Evolutionary conservation across 2,888 invertebrate genomes (phyloP).

Genomic region (Lordiphosa andalusiaca): DNA sequence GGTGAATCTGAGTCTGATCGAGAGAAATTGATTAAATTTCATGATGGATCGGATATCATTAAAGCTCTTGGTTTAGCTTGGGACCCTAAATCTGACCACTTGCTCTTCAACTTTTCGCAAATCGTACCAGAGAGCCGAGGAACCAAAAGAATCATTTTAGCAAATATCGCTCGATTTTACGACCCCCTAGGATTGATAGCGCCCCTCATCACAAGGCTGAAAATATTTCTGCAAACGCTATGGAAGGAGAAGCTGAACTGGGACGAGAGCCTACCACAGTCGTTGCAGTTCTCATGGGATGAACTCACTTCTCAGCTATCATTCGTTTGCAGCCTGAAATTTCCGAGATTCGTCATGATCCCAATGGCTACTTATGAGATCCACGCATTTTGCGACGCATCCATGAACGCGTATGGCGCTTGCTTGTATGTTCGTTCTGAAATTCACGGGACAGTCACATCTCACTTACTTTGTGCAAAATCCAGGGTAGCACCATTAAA

Average conservation of each 20-base stretch:
- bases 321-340: too few relatives aligned
- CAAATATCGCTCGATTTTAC: not conserved
- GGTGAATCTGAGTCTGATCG: too few relatives aligned
- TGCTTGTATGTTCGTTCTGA: not conserved
- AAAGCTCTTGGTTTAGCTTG: slow-evolving; percentile 4
- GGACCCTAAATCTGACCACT: not conserved
- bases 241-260: slow-evolving; percentile 2
- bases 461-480: too few relatives aligned
- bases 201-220: not conserved
- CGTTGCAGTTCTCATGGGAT: not conserved
- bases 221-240: slow-evolving; percentile 4
- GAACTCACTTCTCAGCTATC: too few relatives aligned
- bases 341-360: too few relatives aligned
- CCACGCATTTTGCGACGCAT: too few relatives aligned
- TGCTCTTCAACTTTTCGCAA: slow-evolving; percentile 1
- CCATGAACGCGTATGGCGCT: not conserved
- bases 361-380: too few relatives aligned
- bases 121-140: too few relatives aligned
- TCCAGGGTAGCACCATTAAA: too few relatives aligned
- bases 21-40: too few relatives aligned
- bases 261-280: slow-evolving; percentile 2
- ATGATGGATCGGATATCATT: not conserved
- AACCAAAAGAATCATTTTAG: too few relatives aligned
- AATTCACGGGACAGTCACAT: too few relatives aligned
- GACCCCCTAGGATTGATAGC: not conserved